Base-by-base conservation (phyloP, 2,888 invertebrate genomes). In the Onchidella celtica region DNA sequence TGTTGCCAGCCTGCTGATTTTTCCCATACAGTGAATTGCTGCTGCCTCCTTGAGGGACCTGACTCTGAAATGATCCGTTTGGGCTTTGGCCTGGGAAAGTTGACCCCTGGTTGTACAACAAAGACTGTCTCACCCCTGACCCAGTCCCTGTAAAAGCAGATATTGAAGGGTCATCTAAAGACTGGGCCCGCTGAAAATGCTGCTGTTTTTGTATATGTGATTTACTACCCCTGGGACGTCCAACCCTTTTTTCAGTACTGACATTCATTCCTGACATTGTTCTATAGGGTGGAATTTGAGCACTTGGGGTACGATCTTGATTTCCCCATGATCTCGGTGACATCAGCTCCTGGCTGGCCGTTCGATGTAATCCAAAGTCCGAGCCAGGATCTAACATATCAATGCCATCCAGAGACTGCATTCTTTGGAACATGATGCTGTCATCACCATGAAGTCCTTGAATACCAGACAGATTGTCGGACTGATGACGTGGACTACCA, bases 361-460 rank as follows among this genome's bases (percentile, higher is more conserved):
- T 17, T 34, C 61, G 68, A 3, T 77, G 77, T 34, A 68, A 4
- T 3, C 34, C 27, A 36, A 77, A 77, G 57, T 77, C 68, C 17
- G 47, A 24, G 47, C 65, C 34, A 36, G 79, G 70, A 6, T 66
- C 73, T 3, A 73, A 65, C 63, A 79, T 36, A 29, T 79, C 79
- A 3, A 73, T 72, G 65, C 73, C 73, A 73, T 79, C 79, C 32
- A 79, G 47, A 6, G 79, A 79, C 21, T 73, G 36, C 79, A 79
- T 73, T n/a, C 73, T 38, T 40, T 73, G 81, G 34, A 81, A 81
- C 68, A 74, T 81, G 1, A 32, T 17, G 36, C 36, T 61, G 32
- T 81, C 75, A 66, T 80, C 74, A 4, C 75, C 38, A 0, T 32
- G 55, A 59, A 81, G 74, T 55, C 61, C 24, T 34, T 81, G 75